phyloP scores from a whole-genome alignment of 2,113 vertebrate genomes.

The Elachura formosa region DNA sequence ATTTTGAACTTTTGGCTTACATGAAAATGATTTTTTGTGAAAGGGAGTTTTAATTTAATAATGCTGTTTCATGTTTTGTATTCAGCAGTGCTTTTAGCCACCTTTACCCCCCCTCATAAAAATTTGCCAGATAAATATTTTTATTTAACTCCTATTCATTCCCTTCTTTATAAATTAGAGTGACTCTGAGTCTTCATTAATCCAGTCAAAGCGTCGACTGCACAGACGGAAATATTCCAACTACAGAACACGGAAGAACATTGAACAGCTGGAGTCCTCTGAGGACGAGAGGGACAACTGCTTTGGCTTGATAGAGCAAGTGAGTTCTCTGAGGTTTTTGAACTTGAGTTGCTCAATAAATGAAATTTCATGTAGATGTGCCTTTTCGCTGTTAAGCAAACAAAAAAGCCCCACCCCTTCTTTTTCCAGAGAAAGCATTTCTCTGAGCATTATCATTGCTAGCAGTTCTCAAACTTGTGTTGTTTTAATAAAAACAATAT shows the following conservation, averaged over 20 bases:
- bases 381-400: background rate
- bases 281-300: constrained; percentile 87
- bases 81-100: background rate
- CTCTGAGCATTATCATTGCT: background rate
- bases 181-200: constrained; percentile 76
- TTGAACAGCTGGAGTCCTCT: constrained; percentile 77
- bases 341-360: background rate
- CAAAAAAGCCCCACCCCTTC: fast-evolving
- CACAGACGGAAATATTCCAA: constrained; percentile 67
- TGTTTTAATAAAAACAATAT: background rate
- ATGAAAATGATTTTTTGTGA: background rate
- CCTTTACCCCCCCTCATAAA: background rate
- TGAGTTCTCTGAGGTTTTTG: background rate
- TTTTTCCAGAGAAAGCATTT: background rate
- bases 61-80: background rate
- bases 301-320: constrained; percentile 72
- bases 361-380: background rate
- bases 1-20: background rate
- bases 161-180: constrained; percentile 62
- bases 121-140: background rate
- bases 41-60: background rate
- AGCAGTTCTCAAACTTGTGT: background rate
- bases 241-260: constrained; percentile 60
- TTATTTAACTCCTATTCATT: background rate
- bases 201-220: constrained; percentile 68